Conservation (phyloP, 2,888 invertebrate genomes). For the Stegophylla sp. region DNA sequence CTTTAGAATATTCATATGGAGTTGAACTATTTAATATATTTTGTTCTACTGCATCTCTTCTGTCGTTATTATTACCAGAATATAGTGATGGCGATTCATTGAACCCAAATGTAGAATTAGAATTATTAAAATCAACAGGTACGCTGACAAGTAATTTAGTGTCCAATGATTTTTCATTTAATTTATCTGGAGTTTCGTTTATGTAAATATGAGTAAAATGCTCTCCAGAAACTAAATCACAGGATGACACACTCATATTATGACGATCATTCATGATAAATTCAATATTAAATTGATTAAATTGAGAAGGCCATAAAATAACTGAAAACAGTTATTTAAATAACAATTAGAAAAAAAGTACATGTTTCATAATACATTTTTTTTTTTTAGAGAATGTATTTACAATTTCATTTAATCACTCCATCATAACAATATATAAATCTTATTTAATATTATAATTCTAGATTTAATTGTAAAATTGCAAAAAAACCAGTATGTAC, state of each 20-base stretch:
- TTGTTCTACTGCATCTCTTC: not conserved
- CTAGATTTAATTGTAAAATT: no score
- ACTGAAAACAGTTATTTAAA: not conserved
- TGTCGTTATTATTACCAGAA: not conserved
- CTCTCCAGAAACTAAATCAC: not conserved
- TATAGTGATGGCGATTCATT: not conserved
- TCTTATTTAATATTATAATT: no score
- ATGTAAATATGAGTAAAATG: conserved; percentile 28
- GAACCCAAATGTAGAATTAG: not conserved
- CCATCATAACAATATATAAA: not conserved
- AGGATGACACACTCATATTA: not conserved
- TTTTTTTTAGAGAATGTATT: not conserved
- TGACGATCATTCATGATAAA: not conserved
- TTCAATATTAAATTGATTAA: not conserved
- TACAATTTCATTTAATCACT: not conserved
- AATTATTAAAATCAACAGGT: conserved; percentile 5
- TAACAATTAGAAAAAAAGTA: not conserved
- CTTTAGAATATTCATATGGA: conserved; percentile 10
- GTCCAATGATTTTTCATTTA: conserved; percentile 6
- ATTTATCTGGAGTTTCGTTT: conserved; percentile 16
- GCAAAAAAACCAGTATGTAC: no score
- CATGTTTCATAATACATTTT: not conserved
- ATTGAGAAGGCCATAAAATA: not conserved
- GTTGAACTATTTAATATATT: not conserved
- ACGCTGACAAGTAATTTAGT: conserved; percentile 13